A percentile compares a stretch with the other conserved stretches of the same genome.
Conservation (phyloP, 2,797 vertebrate genomes). For the Sebastes steindachneri region DNA sequence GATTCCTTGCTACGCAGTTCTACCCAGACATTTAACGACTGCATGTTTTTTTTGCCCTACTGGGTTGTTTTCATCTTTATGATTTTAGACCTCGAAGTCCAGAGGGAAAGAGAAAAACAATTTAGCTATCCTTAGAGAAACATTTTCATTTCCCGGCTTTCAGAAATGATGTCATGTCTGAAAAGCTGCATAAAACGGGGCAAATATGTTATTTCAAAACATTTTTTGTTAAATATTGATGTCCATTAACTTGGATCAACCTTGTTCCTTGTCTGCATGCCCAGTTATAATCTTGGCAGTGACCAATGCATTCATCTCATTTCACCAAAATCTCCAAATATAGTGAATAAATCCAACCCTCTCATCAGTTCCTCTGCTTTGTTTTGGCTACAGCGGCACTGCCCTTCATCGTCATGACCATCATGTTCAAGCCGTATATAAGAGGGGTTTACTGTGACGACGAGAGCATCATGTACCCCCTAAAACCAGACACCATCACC, state of each 20-base stretch:
- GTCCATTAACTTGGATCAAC: background rate
- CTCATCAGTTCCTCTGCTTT: conserved; percentile 13
- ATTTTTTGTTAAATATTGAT: conserved; percentile 5
- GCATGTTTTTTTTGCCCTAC: conserved; percentile 20
- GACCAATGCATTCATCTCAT: background rate
- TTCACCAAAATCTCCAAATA: conserved; percentile 6
- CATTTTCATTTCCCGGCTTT: conserved; percentile 33
- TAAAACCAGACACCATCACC: conserved; percentile 91
- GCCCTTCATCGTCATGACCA: conserved; percentile 88
- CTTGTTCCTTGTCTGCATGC: background rate
- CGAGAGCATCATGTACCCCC: conserved; percentile 91
- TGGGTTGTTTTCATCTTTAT: conserved; percentile 48
- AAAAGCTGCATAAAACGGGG: conserved; percentile 25
- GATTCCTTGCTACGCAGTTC: conserved; percentile 34
- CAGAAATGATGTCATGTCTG: conserved; percentile 64
- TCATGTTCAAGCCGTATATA: conserved; percentile 88
- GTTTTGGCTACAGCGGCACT: conserved; percentile 83
- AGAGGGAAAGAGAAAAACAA: conserved; percentile 33
- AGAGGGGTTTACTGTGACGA: conserved; percentile 91
- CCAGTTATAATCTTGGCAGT: background rate
- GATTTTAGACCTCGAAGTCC: conserved; percentile 35
- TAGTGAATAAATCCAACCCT: background rate
- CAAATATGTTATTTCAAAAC: conserved; percentile 28
- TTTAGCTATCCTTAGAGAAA: conserved; percentile 55
- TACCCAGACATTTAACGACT: conserved; percentile 26